Conservation (phyloP, 2,797 vertebrate genomes). For the Helostoma temminkii region DNA sequence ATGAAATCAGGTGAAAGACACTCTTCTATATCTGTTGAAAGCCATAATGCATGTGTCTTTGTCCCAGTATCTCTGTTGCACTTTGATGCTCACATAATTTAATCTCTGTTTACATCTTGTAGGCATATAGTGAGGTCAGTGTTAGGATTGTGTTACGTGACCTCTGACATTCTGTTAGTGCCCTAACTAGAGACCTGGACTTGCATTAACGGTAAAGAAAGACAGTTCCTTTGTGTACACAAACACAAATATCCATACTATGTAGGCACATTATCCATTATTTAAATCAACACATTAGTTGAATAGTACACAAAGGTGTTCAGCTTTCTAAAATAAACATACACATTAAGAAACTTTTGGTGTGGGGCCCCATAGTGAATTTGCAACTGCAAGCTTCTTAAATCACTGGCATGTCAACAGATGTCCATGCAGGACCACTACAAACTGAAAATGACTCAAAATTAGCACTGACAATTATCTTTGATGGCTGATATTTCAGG, state of each 20-base stretch:
- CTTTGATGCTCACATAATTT: constrained; percentile 20
- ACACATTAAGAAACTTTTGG: too few species aligned
- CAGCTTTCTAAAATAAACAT: neutral
- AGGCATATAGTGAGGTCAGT: constrained; percentile 37
- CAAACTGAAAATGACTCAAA: neutral
- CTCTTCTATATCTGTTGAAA: neutral
- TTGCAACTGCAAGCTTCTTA: too few species aligned
- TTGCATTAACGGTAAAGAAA: constrained; percentile 15
- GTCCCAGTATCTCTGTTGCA: neutral
- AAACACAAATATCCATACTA: neutral
- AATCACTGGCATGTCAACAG: neutral
- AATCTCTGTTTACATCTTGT: constrained; percentile 39
- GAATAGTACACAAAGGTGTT: constrained; percentile 24
- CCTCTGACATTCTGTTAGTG: constrained; percentile 34
- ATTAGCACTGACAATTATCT: neutral
- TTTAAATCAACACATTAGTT: neutral
- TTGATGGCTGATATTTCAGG: constrained; percentile 6
- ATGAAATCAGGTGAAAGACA: neutral
- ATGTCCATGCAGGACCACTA: neutral
- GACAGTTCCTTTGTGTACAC: constrained; percentile 25
- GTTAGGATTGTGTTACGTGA: constrained; percentile 46
- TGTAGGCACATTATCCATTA: constrained; percentile 3
- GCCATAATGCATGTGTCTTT: neutral
- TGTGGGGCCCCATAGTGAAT: too few species aligned
- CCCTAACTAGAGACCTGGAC: neutral